Base-by-base conservation (phyloP, 2,797 vertebrate genomes). In the Muscicapa striata region DNA sequence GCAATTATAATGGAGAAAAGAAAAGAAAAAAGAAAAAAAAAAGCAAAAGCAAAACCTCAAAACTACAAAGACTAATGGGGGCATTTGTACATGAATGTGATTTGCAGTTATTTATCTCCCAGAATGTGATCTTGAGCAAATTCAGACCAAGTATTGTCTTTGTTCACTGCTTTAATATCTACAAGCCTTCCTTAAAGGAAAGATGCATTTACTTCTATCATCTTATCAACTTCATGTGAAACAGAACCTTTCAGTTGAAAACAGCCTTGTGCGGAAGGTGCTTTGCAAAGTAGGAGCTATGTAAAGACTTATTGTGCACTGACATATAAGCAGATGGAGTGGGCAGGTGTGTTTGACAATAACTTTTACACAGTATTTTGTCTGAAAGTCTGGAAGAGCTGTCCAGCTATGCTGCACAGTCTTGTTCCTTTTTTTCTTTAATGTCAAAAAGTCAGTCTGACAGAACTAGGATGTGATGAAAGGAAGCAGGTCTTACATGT, bases 271-370 rank as follows among this genome's bases (percentile, higher is more conserved):
- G 49, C 76, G 82, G 58, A 73, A 89, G 38, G 49, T 85, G 51
- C 49, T 87, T 45, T 57, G 10, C 48, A 64, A 85, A 70, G 29
- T 13, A 55, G 43, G 41, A 89, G 57, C 45, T 92, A 64, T 89
- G 45, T 85, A 81, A 66, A 69, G 45, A 40, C 57, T 16, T 66
- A 41, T 13, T 75, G 38, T 69, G 45, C 36, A 41, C 24, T 15
- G 64, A 73, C 45, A 24, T 46, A n/a, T 22, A 89, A 58, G 49
- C 26, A 84, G 93, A 83, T 77, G 59, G 69, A 91, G 92, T 19
- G 77, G 85, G 52, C 84, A 85, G 55, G 38, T 94, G 79, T 85
- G 58, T 82, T 93, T 82, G 48, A 73, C 66, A 95, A 6, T 83
- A 85, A 80, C 62, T 93, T 93, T 86, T 84, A 49, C 36, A 58